A percentile compares a stretch with the other conserved stretches of the same genome.
These are phyloP conservation scores for Smittia aterrima DNA, from an alignment of 2,888 invertebrate genomes.

Conservation along the genomic window DNA sequence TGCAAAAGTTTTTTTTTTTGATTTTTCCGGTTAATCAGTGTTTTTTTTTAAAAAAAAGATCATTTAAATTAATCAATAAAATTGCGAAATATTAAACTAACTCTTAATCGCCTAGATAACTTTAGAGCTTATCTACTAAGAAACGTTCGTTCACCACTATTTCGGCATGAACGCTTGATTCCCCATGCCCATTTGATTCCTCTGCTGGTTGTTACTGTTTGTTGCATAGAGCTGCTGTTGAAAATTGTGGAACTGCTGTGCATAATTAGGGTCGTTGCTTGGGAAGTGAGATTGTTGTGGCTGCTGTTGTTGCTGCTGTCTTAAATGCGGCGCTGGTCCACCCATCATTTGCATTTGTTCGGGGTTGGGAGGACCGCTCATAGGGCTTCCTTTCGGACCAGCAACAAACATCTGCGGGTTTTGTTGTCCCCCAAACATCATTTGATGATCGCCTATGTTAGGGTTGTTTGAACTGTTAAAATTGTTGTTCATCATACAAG, in stretches of 20 bases:
- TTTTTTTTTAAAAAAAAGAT: not conserved
- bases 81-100: slow-evolving; percentile 41
- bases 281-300: slow-evolving; percentile 75
- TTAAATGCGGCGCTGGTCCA: slow-evolving; percentile 45
- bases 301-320: slow-evolving; percentile 51
- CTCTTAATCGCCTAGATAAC: slow-evolving; percentile 40
- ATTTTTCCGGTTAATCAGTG: slow-evolving; percentile 14
- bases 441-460: slow-evolving; percentile 42
- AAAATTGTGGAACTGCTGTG: slow-evolving; percentile 93
- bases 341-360: slow-evolving; percentile 44
- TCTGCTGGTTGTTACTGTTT: slow-evolving; percentile 49
- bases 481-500: slow-evolving; percentile 51
- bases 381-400: slow-evolving; percentile 56
- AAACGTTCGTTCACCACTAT: slow-evolving; percentile 25
- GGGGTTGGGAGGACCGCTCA: slow-evolving; percentile 51
- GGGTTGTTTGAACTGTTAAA: slow-evolving; percentile 47
- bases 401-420: slow-evolving; percentile 61
- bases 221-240: slow-evolving; percentile 94
- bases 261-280: slow-evolving; percentile 87
- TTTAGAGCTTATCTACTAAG: slow-evolving; percentile 27
- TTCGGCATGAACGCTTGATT: slow-evolving; percentile 40
- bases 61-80: slow-evolving; percentile 41
- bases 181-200: slow-evolving; percentile 40
- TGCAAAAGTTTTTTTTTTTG: not conserved
- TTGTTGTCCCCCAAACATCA: slow-evolving; percentile 51